Evolutionary conservation across 2,797 vertebrate genomes (phyloP).

Genomic region (Tamandua tetradactyla): DNA sequence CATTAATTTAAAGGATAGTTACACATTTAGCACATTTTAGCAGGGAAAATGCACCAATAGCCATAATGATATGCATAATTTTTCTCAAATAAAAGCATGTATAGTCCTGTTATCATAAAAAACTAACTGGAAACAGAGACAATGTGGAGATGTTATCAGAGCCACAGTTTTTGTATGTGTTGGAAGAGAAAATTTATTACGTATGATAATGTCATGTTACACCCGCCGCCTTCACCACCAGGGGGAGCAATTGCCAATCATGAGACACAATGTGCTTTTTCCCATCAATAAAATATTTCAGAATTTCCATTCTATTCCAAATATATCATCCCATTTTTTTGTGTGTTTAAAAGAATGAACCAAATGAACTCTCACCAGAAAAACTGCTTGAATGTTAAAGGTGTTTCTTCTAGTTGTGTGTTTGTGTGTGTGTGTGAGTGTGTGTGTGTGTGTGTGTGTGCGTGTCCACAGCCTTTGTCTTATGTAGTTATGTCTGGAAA

Average conservation of each 20-base stretch:
- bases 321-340: background rate
- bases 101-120: background rate
- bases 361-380: background rate
- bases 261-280: background rate
- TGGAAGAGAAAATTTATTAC: slow-evolving; percentile 25
- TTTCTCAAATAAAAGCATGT: slow-evolving; percentile 8
- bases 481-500: slow-evolving; percentile 59
- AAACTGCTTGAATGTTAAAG: slow-evolving; percentile 15
- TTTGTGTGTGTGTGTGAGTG: too few species aligned
- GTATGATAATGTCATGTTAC: background rate
- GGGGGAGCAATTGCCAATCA: background rate
- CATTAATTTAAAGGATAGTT: background rate
- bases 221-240: background rate
- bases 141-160: background rate
- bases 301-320: slow-evolving; percentile 24
- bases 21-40: too few species aligned
- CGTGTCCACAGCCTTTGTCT: slow-evolving; percentile 45
- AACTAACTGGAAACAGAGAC: background rate
- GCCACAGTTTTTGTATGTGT: background rate
- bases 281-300: background rate
- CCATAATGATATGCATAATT: background rate
- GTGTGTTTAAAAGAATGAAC: background rate
- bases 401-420: too few species aligned
- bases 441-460: background rate
- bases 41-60: background rate